Percentiles rank a stretch among this genome's conserved stretches.
Evolutionary conservation across 2,113 vertebrate genomes (phyloP).

Genomic region (Chloroceryle aenea): DNA sequence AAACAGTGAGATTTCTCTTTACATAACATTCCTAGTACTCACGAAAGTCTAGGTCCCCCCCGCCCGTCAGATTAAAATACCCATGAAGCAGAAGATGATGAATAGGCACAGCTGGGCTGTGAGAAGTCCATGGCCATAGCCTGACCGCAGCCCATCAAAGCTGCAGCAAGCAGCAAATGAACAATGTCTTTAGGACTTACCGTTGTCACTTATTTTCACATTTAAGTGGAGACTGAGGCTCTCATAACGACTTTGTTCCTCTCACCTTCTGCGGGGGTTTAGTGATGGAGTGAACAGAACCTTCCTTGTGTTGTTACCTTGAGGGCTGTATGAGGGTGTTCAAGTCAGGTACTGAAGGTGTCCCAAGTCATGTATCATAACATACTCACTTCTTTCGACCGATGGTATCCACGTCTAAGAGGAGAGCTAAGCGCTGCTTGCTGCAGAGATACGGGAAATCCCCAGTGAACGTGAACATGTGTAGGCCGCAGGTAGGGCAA

Average conservation of each 20-base stretch:
- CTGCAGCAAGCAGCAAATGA: not conserved
- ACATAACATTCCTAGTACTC: slow-evolving; percentile 53
- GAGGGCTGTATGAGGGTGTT: not conserved
- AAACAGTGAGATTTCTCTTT: slow-evolving; percentile 65
- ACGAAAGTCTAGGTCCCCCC: not conserved
- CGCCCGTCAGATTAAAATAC: not conserved
- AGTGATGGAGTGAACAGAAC: not conserved
- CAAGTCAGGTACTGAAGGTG: not conserved
- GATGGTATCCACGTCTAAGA: not conserved
- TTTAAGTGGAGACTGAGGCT: not conserved
- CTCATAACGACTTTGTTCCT: not conserved
- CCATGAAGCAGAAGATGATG: slow-evolving; percentile 64
- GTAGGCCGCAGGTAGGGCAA: not conserved
- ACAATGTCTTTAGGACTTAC: not conserved
- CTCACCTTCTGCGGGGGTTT: not conserved
- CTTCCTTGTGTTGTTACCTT: not conserved
- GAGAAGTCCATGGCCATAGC: not conserved
- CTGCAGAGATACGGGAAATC: not conserved
- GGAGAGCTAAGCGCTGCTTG: not conserved
- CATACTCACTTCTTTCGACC: not conserved
- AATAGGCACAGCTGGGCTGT: slow-evolving; percentile 61
- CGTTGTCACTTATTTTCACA: not conserved
- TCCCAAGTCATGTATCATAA: not conserved
- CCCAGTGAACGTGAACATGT: rapidly evolving
- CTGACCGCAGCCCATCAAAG: not conserved